Percentiles rank a stretch among this genome's conserved stretches.
Evolutionary conservation across 2,113 vertebrate genomes (phyloP).

Genomic region (Pelodiscus sinensis): DNA sequence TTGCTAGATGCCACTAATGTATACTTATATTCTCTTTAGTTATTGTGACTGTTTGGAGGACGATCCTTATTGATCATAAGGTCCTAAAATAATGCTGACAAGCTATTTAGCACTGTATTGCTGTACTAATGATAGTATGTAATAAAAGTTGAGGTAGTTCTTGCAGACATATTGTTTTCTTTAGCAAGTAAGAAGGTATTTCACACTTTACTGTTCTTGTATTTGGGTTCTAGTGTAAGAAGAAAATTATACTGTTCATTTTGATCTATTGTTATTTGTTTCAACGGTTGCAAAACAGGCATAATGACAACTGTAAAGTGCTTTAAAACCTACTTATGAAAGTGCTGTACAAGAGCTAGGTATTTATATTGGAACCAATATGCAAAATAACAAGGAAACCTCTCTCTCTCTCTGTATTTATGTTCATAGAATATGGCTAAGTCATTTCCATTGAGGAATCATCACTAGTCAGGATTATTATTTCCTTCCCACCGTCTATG

Average conservation of each 20-base stretch:
- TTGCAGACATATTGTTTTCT: not conserved
- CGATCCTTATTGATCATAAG: not conserved
- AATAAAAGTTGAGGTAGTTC: not conserved
- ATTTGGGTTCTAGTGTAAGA: not conserved
- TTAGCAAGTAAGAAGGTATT: not conserved
- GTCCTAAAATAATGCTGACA: not conserved
- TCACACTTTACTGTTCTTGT: not conserved
- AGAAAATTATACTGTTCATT: not conserved
- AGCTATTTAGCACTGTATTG: not conserved
- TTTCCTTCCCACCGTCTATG: not conserved
- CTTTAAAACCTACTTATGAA: not conserved
- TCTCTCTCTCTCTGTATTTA: not conserved
- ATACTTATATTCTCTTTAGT: not conserved
- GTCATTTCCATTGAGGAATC: not conserved
- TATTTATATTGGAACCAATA: not conserved
- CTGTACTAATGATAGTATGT: not conserved
- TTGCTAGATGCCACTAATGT: slow-evolving; percentile 65
- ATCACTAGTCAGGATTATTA: not conserved
- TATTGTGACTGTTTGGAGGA: not conserved
- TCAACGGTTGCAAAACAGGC: not conserved
- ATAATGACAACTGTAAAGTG: not conserved
- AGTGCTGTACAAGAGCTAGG: not conserved
- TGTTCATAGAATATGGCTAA: not conserved
- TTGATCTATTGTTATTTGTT: not conserved
- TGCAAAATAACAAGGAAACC: not conserved